Evolutionary conservation across 2,113 vertebrate genomes (phyloP).

Genomic region (Octodon degus): DNA sequence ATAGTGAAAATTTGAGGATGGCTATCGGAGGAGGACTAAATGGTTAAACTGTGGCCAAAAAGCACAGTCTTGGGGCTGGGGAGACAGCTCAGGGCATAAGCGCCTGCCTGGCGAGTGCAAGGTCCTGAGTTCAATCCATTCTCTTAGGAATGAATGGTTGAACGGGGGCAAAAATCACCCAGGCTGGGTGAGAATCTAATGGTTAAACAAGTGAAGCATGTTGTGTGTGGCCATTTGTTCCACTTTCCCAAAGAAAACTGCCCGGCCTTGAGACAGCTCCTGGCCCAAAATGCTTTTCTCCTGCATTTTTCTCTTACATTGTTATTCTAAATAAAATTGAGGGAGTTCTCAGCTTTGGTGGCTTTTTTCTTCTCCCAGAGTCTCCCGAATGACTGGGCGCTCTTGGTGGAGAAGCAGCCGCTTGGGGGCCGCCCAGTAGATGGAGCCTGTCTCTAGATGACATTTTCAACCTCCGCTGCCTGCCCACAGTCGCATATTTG

Average conservation of each 20-base stretch:
- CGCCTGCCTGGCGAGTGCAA: too few species aligned
- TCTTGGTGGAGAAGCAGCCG: not conserved
- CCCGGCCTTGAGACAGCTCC: not conserved
- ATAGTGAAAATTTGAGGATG: not conserved
- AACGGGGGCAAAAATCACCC: not conserved
- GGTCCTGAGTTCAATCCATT: too few species aligned
- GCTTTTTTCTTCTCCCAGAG: not conserved
- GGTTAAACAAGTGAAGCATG: not conserved
- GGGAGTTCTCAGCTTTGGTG: not conserved
- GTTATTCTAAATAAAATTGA: not conserved
- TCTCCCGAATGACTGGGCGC: not conserved
- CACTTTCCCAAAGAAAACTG: not conserved
- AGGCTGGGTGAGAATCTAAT: not conserved
- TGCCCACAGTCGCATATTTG: not conserved
- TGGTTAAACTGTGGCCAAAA: not conserved
- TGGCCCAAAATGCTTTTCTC: not conserved
- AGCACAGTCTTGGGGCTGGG: not conserved
- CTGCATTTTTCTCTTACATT: not conserved
- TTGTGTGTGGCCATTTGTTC: not conserved
- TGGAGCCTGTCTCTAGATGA: not conserved
- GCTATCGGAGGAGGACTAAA: not conserved
- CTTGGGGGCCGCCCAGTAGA: not conserved
- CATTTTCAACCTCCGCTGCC: not conserved
- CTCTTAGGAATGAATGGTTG: too few species aligned
- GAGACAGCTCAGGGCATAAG: too few species aligned